A percentile compares a stretch with the other conserved stretches of the same genome.
Evolutionary conservation across 2,888 invertebrate species (phyloP).

Genomic region (Lycocerus yunnanus): DNA sequence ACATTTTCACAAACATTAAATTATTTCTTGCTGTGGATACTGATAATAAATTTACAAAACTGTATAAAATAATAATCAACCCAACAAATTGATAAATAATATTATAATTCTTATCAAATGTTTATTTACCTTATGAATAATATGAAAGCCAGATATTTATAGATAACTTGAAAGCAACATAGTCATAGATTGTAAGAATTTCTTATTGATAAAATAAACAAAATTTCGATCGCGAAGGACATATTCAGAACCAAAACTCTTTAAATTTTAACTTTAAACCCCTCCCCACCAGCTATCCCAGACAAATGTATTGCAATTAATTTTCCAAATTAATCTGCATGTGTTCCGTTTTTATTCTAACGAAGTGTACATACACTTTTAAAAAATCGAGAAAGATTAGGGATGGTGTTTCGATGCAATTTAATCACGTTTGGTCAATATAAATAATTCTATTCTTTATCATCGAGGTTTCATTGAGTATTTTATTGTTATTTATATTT

Average conservation of each 20-base stretch:
- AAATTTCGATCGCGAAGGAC: no score
- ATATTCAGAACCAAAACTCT: no score
- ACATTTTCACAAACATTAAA: conserved; percentile 15
- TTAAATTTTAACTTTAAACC: no score
- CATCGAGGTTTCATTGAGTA: not conserved
- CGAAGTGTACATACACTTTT: not conserved
- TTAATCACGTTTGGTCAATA: no score
- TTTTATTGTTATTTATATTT: not conserved
- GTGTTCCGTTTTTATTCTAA: no score
- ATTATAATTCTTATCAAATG: not conserved
- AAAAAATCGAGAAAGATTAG: not conserved
- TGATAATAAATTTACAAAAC: not conserved
- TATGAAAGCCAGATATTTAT: not conserved
- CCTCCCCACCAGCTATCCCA: no score
- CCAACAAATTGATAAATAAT: not conserved
- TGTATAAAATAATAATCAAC: not conserved
- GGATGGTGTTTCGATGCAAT: no score
- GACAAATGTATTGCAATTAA: no score
- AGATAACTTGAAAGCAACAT: not conserved
- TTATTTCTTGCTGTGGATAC: not conserved
- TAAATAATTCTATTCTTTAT: not conserved
- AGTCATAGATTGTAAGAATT: no score
- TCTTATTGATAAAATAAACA: not conserved
- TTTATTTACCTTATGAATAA: not conserved
- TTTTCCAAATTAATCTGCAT: no score